Evolutionary conservation across 2,888 invertebrate species (phyloP).

Genomic region (Leptarthrus brevirostris): DNA sequence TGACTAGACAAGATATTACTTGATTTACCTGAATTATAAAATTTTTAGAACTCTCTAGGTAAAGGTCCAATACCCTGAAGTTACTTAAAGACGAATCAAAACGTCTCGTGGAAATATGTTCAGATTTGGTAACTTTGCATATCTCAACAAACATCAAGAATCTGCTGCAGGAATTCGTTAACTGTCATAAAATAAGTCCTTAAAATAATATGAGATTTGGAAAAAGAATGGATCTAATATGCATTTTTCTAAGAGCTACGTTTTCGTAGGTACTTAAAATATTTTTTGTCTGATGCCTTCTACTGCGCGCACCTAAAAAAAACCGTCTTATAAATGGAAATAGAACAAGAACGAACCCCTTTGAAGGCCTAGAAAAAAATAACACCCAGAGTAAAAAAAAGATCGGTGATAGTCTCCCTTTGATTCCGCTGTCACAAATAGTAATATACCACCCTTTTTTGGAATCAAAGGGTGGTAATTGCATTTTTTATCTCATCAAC

Average conservation of each 20-base stretch:
- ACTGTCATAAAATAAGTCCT: conserved; percentile 30
- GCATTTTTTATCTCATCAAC: conserved; percentile 3
- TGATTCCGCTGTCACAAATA: conserved; percentile 25
- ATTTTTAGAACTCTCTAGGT: no score
- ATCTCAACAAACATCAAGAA: neutral
- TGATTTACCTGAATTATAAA: no score
- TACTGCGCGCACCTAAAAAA: neutral
- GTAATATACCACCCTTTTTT: conserved; percentile 10
- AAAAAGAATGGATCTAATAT: conserved; percentile 19
- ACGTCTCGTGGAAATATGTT: no score
- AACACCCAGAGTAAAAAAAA: conserved; percentile 31
- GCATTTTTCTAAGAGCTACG: neutral
- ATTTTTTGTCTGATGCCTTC: conserved; percentile 11
- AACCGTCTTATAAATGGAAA: neutral
- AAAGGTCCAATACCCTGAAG: no score
- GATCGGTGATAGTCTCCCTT: conserved; percentile 8
- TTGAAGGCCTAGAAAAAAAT: conserved; percentile 11
- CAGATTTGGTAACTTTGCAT: no score
- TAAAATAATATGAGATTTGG: conserved; percentile 24
- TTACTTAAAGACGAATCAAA: no score
- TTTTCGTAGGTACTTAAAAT: no score
- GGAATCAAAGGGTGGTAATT: conserved; percentile 37
- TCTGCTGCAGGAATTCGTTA: neutral
- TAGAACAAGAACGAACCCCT: conserved; percentile 25
- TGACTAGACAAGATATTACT: no score